Evolutionary conservation across 2,113 vertebrate species (phyloP), one percentile per base, ranked within the genome.

Genomic region (Chroicocephalus ridibundus): DNA sequence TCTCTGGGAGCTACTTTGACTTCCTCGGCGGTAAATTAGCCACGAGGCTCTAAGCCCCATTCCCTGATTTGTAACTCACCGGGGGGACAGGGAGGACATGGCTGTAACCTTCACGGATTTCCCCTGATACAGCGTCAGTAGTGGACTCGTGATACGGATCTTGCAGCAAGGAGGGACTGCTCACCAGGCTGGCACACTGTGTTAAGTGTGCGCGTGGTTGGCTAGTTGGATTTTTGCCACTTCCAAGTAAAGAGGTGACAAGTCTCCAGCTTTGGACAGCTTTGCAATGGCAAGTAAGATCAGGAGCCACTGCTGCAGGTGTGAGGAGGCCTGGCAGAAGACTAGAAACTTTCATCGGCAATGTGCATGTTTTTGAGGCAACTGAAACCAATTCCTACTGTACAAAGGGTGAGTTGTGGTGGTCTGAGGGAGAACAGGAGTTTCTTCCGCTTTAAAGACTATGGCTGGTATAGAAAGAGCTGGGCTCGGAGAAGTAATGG

Each of bases 91-190:
- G 46, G 17, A 64, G 25, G 34, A 44, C 2, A 0, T 15, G 21
- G 25, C 17, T 42, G n/a, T 64, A 79, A 55, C 25, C 42, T 68
- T 62, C 44, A 19, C 38, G 0, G 0, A 18, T 68, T 68, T 83
- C 17, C 24, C 42, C 34, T 1, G 1, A 25, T 20, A n/a, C 15
- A 60, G 57, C 2, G 4, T 10, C 36, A 60, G 13, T 21, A 51
- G 49, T 0, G 61, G 46, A 21, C 40, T 31, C 0, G 9, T 2
- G 1, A 15, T 32, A 32, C 0, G 11, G 42, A 21, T 44, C 36
- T 70, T 87, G 38, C 60, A 52, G 2, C 29, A 55, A 61, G 57
- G n/a, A 86, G 38, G 21, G 24, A 22, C 40, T 7, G 38, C 42
- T 88, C n/a, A 62, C 31, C 18, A 26, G 36, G 26, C 54, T 78